Evolutionary conservation across 2,888 invertebrate species (phyloP), one percentile per base, ranked within the genome.

Genomic region (Amaurobius ferox): DNA sequence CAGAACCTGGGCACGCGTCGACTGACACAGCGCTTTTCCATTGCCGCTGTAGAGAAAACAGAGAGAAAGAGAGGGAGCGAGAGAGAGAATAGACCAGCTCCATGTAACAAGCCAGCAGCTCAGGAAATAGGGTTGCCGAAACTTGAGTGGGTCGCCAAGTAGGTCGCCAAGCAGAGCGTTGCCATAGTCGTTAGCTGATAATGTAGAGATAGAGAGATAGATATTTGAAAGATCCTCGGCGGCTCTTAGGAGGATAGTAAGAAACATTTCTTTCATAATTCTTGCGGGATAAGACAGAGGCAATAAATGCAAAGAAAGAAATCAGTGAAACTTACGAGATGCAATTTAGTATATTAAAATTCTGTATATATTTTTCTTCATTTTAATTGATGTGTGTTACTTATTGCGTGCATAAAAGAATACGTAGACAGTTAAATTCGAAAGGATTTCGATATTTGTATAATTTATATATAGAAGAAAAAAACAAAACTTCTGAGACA

Each of bases 61-160:
- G 66, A 64, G 61, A 73, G 35, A 67, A 67, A 67, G 55, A 55
- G 30, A 64, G 66, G 11, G 77, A 76, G 66, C 44, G 61, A 72
- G 66, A 66, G 72, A 66, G 48, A 67, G 30, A 64, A 62, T 55
- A 66, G n/a, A 44, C 71, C 48, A 66, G 77, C 74, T 70, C 77
- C 62, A 26, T 29, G 26, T 67, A 66, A 66, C 77, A 35, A 48
- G 71, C 32, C 67, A n/a, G 39, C 44, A 23, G 70, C 44, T 71
- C 62, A 28, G 73, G 0, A 23, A n/a, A 29, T 13, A 61, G 74
- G 80, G 80, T 81, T 81, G 80, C 80, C 32, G 30, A 7, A 66
- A 66, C n/a, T n/a, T 9, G 16, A 19, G 61, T 28, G 55, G 29
- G 39, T 76, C 28, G 39, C 68, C n/a, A n/a, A n/a, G n/a, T n/a